Percentiles rank a stretch among this genome's conserved stretches.
Evolutionary conservation across 2,797 vertebrate species (phyloP).

Genomic region (Oophaga sylvatica): DNA sequence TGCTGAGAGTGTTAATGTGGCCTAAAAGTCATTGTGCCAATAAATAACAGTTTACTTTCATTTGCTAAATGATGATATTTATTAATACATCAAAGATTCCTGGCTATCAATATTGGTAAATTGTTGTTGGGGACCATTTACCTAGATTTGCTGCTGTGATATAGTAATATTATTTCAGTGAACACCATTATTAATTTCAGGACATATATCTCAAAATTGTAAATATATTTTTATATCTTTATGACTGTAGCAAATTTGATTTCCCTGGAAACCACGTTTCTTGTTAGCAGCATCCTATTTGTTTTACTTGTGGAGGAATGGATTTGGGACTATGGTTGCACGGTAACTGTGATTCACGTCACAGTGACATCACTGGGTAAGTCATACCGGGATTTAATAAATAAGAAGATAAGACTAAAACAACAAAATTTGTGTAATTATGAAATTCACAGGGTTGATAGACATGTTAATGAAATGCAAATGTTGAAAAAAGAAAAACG

Average conservation of each 20-base stretch:
- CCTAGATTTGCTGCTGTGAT: too few species aligned
- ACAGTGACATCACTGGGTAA: conserved; percentile 81
- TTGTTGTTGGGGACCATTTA: too few species aligned
- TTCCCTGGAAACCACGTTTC: conserved; percentile 84
- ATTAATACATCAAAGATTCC: too few species aligned
- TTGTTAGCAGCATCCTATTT: conserved; percentile 83
- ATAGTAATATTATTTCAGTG: not conserved
- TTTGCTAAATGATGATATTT: too few species aligned
- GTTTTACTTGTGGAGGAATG: conserved; percentile 88
- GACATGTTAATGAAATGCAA: too few species aligned
- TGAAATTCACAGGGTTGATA: too few species aligned
- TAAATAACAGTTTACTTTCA: too few species aligned
- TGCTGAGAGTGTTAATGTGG: too few species aligned
- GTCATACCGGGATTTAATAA: conserved; percentile 24
- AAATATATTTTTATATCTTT: conserved; percentile 44
- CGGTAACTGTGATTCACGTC: conserved; percentile 85
- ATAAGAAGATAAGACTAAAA: not conserved
- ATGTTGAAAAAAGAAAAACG: too few species aligned
- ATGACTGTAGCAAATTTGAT: conserved; percentile 80
- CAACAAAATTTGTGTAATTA: too few species aligned
- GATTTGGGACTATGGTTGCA: conserved; percentile 90
- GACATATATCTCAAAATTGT: not conserved
- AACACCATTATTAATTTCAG: not conserved
- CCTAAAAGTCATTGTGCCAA: too few species aligned
- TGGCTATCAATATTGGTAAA: too few species aligned